Evolutionary conservation across 2,888 invertebrate genomes (phyloP), one percentile per base, ranked within the genome.

Genomic region (Eupithecia subfuscata): DNA sequence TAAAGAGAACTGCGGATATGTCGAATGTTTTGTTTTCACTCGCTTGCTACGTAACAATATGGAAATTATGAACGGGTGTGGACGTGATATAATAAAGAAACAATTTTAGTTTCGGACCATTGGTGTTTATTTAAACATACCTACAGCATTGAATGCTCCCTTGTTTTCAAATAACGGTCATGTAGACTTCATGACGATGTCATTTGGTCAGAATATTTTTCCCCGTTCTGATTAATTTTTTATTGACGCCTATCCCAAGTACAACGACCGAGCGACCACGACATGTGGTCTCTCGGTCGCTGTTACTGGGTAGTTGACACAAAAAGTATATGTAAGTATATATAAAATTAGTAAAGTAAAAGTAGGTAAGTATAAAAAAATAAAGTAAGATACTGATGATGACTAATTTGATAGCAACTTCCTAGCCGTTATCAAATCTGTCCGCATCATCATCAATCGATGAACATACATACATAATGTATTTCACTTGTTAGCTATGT

Each of bases 11-110:
- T 84, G 82, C 83, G 25, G 22, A 60, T 25, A 60, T 86, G 84
- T 80, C 84, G 76, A 88, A 88, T 89, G 89, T 90, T 90, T 75
- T 88, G 86, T 89, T 90, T 89, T 88, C 85, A 83, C 84, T 82
- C 76, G 65, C 76, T 64, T 79, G 80, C 85, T 83, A 89, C 88
- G 86, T 87, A 88, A 90, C 86, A 86, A 86, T 87, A 88, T 85
- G 84, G 83, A 87, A 88, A 88, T 88, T 85, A 85, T 83, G 74
- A 75, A 82, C 12, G 22, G 64, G 37, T 37, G 40, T 30, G 34
- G 64, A 64, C 34, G 64, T 63, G 60, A 64, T 18, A 64, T 34
- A 34, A 34, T 64, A 60, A 25, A 25, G 60, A 60, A 60, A 25
- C 12, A 14, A 56, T 12, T 60, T 60, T 60, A 25, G 5, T 25